Evolutionary conservation across 2,113 vertebrate genomes (phyloP), one percentile per base, ranked within the genome.

Genomic region (Amblyopsis rosae): DNA sequence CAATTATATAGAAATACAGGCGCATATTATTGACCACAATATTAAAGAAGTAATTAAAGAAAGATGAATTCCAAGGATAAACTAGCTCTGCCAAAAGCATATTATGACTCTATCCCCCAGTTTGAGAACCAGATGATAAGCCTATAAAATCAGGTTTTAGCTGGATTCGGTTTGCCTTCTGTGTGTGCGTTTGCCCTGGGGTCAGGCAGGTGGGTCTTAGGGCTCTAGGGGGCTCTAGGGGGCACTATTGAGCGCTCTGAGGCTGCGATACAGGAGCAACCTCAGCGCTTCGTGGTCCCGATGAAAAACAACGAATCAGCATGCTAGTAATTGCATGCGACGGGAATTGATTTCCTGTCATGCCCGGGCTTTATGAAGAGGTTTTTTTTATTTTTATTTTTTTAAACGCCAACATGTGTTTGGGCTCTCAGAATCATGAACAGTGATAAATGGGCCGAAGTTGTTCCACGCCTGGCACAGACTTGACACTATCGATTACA

Each of bases 321-420:
- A 87, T 85, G 79, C 67, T 76, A 73, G 73, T 91, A 91, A 91
- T 90, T 89, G 87, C 86, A 83, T 82, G 75, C 72, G 83, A 89
- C 84, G 90, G 68, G 74, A 86, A 92, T 92, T 51, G 90, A 92
- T 91, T 92, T 91, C 60, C 82, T 86, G 86, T 86, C 89, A 82
- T 72, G 82, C 45, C n/a, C 62, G 70, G 74, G 70, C 67, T 88
- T 89, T 81, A 91, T 90, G 87, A 90, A 83, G 79, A 88, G 50
- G 47, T 61, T 35, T 79, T 78, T 46, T 56, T 66, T 73, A 76
- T 86, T 64, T 35, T 79, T 78, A 46, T 56, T 66, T 73, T 78
- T 86, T 69, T 77, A 26, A 2, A 16, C 35, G 33, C 66, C 46
- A 65, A 69, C 69, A 63, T 77, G 51, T 80, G 67, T 77, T 80